These are phyloP conservation scores for Muntiacus muntjak DNA, from an alignment of 2,113 vertebrate genomes.

Conservation along the genomic window DNA sequence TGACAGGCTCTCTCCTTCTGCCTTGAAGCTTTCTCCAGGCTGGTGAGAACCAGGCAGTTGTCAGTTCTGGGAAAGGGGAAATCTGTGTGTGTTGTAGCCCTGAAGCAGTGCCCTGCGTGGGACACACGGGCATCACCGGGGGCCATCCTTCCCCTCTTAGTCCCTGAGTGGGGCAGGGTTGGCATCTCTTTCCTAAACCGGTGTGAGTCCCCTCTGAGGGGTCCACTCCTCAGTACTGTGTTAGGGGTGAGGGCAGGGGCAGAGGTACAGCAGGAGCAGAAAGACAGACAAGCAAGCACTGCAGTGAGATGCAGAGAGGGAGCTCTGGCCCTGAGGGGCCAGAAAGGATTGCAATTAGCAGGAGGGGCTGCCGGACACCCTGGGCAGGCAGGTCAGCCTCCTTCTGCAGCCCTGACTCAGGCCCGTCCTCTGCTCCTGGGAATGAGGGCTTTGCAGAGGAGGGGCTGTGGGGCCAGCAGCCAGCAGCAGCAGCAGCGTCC, in stretches of 20 bases:
- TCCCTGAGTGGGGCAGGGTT: background rate
- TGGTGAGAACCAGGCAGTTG: background rate
- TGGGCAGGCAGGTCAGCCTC: background rate
- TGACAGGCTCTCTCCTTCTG: slow-evolving; percentile 51
- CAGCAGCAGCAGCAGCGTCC: background rate
- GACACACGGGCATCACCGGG: background rate
- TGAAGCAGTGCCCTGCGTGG: rapidly evolving
- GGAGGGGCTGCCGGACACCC: background rate
- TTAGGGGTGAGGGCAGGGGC: rapidly evolving
- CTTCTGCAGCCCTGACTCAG: background rate
- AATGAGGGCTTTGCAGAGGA: background rate
- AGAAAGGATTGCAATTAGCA: background rate
- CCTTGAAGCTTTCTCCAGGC: slow-evolving; percentile 53
- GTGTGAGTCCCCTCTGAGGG: background rate
- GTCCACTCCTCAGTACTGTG: rapidly evolving
- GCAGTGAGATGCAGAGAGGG: background rate
- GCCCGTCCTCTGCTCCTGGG: background rate
- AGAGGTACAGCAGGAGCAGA: background rate
- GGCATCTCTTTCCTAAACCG: background rate
- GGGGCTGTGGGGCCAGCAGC: background rate
- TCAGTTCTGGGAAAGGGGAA: slow-evolving; percentile 12
- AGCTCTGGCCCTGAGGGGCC: background rate
- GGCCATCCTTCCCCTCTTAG: background rate
- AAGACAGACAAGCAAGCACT: background rate
- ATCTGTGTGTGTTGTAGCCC: background rate